Evolutionary conservation across 2,888 invertebrate genomes (phyloP), one percentile per base, ranked within the genome.

Genomic region (Coecobrya sp.): DNA sequence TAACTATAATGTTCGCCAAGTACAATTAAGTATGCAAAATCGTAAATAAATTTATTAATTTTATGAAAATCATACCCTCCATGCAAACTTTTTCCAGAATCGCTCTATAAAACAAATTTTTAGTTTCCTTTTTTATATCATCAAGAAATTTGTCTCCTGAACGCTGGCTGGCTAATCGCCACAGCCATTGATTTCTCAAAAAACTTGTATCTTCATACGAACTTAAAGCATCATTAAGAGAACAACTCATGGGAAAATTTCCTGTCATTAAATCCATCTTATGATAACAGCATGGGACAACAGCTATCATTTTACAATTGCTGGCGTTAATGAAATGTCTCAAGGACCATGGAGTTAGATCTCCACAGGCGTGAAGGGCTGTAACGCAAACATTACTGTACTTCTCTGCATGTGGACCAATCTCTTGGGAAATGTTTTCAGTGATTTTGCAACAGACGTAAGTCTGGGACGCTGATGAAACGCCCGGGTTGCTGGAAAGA

Each of bases 251-350:
- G 0, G 98, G 98, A 95, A 98, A 98, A 95, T 93, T 79, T 62
- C 49, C 1, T 42, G 91, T 84, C 10, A 76, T 52, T 3, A 93
- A 68, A 85, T 96, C 95, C 95, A 98, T 96, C 95, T 97, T 97
- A 95, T 98, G 98, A 95, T 98, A 98, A 95, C 98, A 98, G 95
- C 98, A 98, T 3, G 98, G 97, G 96, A 98, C 97, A 16, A 98
- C 96, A 70, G 97, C 96, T 27, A 98, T 95, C 19, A 96, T 95
- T 92, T 96, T 96, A 0, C 97, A 97, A 52, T 96, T 95, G 8
- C 96, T 95, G 95, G 97, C 96, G 95, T 96, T 96, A 62, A 96
- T 95, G 95, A 97, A 98, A 94, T 98, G 96, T 94, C 97, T 96
- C 81, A 97, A 96, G 10, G 97, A 97, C 91, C 92, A 92, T 27